These are phyloP conservation scores for Nyctalus aviator DNA, from an alignment of 2,797 vertebrate species.

Conservation along the genomic window DNA sequence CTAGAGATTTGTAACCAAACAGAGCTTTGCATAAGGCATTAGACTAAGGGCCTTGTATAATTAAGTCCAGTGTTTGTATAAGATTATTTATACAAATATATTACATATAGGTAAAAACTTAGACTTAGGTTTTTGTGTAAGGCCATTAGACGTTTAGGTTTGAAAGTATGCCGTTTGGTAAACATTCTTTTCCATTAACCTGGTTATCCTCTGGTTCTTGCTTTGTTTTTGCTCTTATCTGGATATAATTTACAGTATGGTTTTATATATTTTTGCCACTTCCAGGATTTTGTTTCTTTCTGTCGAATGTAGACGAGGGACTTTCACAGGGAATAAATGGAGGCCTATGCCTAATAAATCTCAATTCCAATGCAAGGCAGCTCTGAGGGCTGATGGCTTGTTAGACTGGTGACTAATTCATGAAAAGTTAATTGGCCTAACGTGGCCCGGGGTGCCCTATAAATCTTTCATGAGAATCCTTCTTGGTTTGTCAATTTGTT, in stretches of 20 bases:
- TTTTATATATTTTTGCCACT: background rate
- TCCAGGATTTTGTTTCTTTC: background rate
- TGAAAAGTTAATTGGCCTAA: constrained; percentile 8
- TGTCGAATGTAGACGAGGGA: background rate
- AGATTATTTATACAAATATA: background rate
- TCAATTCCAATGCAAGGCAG: background rate
- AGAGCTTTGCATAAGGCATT: background rate
- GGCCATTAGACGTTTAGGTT: background rate
- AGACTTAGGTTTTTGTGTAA: constrained; percentile 4
- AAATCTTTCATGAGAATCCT: background rate
- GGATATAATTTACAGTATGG: no score
- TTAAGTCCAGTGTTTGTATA: background rate
- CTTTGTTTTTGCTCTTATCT: background rate
- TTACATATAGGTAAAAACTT: background rate
- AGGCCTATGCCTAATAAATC: background rate
- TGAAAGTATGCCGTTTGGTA: background rate
- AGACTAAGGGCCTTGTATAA: background rate
- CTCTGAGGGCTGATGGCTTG: background rate
- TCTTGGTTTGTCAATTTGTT: background rate
- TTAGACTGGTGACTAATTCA: constrained; percentile 14
- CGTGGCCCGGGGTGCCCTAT: background rate
- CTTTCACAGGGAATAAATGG: background rate
- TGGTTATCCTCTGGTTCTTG: background rate
- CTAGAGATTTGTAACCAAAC: background rate
- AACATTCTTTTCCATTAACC: background rate